Evolutionary conservation across 37 sponge, comb jelly and placozoan genomes (phyloP).

Genomic region (Spongilla lacustris): DNA sequence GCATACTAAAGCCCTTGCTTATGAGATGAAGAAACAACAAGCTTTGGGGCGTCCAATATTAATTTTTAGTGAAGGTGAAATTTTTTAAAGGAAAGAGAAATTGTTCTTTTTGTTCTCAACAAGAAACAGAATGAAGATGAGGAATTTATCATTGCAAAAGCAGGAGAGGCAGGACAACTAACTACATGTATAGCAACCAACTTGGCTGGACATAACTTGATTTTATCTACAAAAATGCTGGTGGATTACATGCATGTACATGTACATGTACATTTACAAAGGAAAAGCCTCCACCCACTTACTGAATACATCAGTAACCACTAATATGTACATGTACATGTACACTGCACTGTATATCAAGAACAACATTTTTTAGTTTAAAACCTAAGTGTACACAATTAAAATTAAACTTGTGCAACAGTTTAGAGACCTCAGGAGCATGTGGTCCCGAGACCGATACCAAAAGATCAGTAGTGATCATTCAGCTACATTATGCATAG

Average conservation of each 20-base stretch:
- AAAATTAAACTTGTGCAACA: no score
- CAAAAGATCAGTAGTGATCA: no score
- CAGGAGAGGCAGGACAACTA: background rate
- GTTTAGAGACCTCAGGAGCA: no score
- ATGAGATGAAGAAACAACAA: background rate
- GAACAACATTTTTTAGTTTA: no score
- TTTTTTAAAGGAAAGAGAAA: background rate
- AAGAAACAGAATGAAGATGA: background rate
- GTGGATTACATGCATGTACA: slow-evolving; percentile 29
- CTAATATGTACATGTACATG: no score
- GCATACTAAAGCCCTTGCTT: background rate
- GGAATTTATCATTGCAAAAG: background rate
- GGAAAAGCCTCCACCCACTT: no score
- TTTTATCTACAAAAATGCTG: background rate
- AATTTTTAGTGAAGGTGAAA: background rate
- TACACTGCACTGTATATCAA: no score
- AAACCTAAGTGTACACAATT: no score
- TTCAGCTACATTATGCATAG: no score
- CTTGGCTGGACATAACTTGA: slow-evolving; percentile 14
- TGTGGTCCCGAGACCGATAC: no score
- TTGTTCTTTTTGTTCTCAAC: background rate
- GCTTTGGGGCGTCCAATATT: background rate
- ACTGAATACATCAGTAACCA: no score
- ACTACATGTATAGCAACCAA: slow-evolving; percentile 27
- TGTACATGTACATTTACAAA: no score